Percentiles rank a stretch among this genome's conserved stretches.
phyloP scores from a whole-genome alignment of 1,140 invertebrate species.

The Diorhabda sublineata region DNA sequence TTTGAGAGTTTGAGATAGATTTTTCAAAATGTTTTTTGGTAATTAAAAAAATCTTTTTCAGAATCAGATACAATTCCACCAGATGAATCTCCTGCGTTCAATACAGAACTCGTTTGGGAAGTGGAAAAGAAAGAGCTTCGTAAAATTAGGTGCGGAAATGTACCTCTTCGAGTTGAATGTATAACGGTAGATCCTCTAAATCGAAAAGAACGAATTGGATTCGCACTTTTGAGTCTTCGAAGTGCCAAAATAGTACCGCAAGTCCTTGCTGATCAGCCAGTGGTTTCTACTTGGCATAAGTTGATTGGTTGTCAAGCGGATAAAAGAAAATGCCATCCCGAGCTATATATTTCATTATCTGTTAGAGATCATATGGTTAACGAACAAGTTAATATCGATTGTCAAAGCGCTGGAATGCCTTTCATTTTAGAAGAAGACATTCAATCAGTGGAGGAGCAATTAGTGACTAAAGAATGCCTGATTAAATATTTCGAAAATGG shows the following conservation, averaged over 20 bases:
- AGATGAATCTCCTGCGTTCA: constrained; percentile 46
- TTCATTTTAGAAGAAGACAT: constrained; percentile 30
- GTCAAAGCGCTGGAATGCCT: constrained; percentile 16
- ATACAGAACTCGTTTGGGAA: constrained; percentile 53
- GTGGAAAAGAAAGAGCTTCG: constrained; percentile 48
- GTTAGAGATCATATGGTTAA: constrained; percentile 46
- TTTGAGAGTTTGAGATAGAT: no score
- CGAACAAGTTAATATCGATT: constrained; percentile 11
- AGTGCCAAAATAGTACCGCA: constrained; percentile 48
- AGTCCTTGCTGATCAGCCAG: constrained; percentile 21
- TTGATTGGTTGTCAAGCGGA: constrained; percentile 49
- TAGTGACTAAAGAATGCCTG: constrained; percentile 13
- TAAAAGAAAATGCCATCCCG: constrained; percentile 48
- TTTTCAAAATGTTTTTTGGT: constrained; percentile 5
- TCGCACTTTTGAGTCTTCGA: constrained; percentile 49
- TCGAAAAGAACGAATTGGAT: constrained; percentile 51
- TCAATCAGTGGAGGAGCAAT: background rate
- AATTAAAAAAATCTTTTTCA: constrained; percentile 13
- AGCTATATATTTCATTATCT: constrained; percentile 50
- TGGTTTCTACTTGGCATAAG: constrained; percentile 49
- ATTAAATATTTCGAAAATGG: constrained; percentile 38
- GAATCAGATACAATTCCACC: constrained; percentile 49
- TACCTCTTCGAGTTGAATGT: constrained; percentile 52
- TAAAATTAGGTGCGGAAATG: constrained; percentile 51
- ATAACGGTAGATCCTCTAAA: constrained; percentile 45